Conservation (phyloP, 2,797 vertebrate genomes). For the Paguma larvata region DNA sequence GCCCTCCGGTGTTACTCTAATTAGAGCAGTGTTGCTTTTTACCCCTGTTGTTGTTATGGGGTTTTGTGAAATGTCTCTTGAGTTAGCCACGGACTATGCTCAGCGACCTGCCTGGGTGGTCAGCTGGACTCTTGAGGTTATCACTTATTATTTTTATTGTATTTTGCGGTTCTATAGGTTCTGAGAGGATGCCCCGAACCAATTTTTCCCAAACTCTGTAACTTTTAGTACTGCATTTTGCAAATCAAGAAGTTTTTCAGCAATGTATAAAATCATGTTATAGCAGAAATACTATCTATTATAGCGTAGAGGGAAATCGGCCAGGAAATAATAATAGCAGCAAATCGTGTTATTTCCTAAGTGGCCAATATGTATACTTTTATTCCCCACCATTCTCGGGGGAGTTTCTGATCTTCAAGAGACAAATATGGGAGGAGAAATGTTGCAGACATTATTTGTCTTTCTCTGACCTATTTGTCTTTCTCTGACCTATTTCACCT, state of each 20-base stretch:
- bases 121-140: neutral
- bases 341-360: neutral
- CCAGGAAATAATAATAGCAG: neutral
- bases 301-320: neutral
- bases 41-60: too few relatives aligned
- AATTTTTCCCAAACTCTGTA: neutral
- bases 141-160: neutral
- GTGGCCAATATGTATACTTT: neutral
- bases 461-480: too few relatives aligned
- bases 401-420: neutral
- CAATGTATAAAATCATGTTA: neutral
- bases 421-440: neutral
- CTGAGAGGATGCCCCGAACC: neutral
- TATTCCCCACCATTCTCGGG: neutral
- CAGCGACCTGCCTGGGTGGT: neutral
- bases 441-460: too few relatives aligned
- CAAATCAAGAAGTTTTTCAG: neutral
- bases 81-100: too few relatives aligned
- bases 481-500: too few relatives aligned
- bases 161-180: neutral
- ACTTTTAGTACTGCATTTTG: constrained; percentile 6
- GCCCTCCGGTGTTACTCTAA: too few relatives aligned
- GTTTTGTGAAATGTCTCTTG: too few relatives aligned
- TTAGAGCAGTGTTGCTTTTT: too few relatives aligned
- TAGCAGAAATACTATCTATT: neutral